These are phyloP conservation scores for Gambusia affinis DNA, from an alignment of 2,113 vertebrate species.

Conservation along the genomic window DNA sequence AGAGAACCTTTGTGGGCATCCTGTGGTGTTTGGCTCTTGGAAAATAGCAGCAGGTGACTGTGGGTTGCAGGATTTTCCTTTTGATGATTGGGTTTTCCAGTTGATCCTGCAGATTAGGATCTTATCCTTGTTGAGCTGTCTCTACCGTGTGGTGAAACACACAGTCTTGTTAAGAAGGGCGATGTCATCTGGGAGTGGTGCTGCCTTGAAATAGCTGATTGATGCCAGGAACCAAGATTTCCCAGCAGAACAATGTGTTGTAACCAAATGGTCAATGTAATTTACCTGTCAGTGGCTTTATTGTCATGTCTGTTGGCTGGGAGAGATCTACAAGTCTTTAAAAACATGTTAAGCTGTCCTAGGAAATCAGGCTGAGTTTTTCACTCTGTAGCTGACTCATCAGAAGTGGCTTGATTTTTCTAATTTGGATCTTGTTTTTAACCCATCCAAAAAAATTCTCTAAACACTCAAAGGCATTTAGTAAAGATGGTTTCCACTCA, in stretches of 20 bases:
- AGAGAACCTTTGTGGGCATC: neutral
- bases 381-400: neutral
- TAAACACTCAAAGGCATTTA: neutral
- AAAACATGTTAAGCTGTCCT: neutral
- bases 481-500: neutral
- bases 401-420: conserved; percentile 7
- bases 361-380: conserved; percentile 9
- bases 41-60: neutral
- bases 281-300: neutral
- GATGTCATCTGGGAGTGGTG: neutral
- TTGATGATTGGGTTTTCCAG: neutral
- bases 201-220: neutral
- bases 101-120: neutral
- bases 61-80: neutral
- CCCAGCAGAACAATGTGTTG: neutral
- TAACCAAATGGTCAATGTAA: conserved; percentile 1
- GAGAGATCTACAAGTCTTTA: neutral
- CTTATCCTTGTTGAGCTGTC: neutral
- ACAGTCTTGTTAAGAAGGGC: neutral
- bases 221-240: neutral
- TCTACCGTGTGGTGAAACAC: neutral
- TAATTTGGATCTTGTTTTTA: neutral
- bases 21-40: neutral
- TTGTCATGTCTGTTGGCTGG: neutral
- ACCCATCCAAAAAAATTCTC: no score